Percentiles rank a stretch among this genome's conserved stretches.
Evolutionary conservation across 2,888 invertebrate species (phyloP).

Genomic region (Drosophila mercatorum): DNA sequence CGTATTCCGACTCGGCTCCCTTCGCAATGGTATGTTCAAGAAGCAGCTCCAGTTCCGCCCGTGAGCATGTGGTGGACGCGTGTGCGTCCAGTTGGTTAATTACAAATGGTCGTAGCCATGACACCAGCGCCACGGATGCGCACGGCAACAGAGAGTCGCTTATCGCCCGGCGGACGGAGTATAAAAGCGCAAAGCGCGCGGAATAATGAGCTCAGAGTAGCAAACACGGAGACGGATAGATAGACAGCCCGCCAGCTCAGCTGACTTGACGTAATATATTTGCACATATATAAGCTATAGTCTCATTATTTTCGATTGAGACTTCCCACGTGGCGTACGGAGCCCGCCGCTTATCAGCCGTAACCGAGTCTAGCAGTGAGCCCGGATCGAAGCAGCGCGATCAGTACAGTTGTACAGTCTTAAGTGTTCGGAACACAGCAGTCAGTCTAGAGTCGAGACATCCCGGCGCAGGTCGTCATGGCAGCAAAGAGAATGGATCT

Average conservation of each 20-base stretch:
- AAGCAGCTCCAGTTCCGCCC: not conserved
- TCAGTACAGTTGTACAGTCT: slow-evolving; percentile 74
- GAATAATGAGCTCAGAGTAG: slow-evolving; percentile 12
- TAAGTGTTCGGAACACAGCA: slow-evolving; percentile 46
- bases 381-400: not conserved
- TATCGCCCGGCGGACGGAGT: slow-evolving; percentile 17
- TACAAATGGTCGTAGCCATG: slow-evolving; percentile 32
- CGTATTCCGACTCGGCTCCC: not conserved
- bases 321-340: slow-evolving; percentile 20
- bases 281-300: not conserved
- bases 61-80: slow-evolving; percentile 19
- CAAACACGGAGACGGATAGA: slow-evolving; percentile 9
- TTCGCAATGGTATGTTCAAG: not conserved
- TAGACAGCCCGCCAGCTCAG: slow-evolving; percentile 1
- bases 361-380: slow-evolving; percentile 38
- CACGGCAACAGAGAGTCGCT: slow-evolving; percentile 31
- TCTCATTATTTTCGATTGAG: slow-evolving; percentile 18
- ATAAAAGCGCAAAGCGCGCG: slow-evolving; percentile 27
- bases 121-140: slow-evolving; percentile 15
- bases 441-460: not conserved
- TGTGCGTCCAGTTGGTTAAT: slow-evolving; percentile 27
- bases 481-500: slow-evolving; percentile 85
- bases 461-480: slow-evolving; percentile 42
- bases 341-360: slow-evolving; percentile 48
- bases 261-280: slow-evolving; percentile 9